Base-by-base conservation (phyloP, 2,888 invertebrate species). In the Leptinotarsa rubiginosa region DNA sequence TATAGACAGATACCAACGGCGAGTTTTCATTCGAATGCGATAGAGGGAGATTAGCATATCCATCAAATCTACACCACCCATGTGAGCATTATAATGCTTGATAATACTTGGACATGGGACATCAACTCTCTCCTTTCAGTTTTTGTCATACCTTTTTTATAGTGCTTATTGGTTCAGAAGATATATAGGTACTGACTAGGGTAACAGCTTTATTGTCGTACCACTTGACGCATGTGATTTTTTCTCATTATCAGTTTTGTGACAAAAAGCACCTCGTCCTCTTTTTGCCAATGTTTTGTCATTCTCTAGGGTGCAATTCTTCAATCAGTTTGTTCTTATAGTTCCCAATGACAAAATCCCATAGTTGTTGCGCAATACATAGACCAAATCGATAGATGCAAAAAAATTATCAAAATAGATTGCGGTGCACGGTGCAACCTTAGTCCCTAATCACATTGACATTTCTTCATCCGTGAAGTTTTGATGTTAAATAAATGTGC, bases 261-360 rank as follows among this genome's bases (percentile, higher is more conserved):
- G 50, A 50, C 16, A 12, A 50, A 50, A 50, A 50, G 50, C 13
- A 50, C 50, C 50, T 50, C 50, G 13, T 50, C 50, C 50, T 50
- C 50, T 50, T 50, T 50, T 50, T 50, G 50, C 13, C 50, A 50
- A 50, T 50, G 50, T 50, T 50, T 50, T 50, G 50, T 25, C 25
- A 25, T 25, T 22, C 22, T 22, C 22, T 22, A 22, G 22, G 22
- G 22, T 1, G 22, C 22, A 22, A 22, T 22, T 22, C 4, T 25
- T 25, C 25, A 25, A 25, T 25, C 3, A 0, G 25, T 25, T 25
- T 25, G 4, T 25, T 25, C 25, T 25, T 25, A 25, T 25, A 4
- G 25, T 25, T 25, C 25, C 25, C 25, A 3, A 25, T 25, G 25
- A 25, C 25, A 25, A 25, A 25, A 25, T 25, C 4, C 4, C 25